Conservation (phyloP, 2,113 vertebrate species). For the Balaeniceps rex region DNA sequence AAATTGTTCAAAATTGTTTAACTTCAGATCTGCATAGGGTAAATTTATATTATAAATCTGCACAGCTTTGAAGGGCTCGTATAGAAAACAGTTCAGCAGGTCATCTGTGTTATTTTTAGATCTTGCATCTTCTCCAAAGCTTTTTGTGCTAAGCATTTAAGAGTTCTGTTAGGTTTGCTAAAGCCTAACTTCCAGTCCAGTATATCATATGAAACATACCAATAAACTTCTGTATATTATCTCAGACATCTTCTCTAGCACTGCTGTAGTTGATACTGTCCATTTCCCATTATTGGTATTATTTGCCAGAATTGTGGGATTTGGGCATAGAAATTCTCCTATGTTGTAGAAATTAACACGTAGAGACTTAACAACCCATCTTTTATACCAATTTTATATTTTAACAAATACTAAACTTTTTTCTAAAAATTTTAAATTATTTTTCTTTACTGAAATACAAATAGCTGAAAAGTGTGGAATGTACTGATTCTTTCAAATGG, state of each 20-base stretch:
- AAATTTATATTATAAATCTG: neutral
- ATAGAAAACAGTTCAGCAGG: neutral
- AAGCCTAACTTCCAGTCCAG: neutral
- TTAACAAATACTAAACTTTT: neutral
- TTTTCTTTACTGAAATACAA: neutral
- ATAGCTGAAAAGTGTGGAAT: neutral
- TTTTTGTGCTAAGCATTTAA: neutral
- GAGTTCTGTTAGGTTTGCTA: neutral
- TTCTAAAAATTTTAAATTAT: neutral
- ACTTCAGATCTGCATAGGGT: neutral
- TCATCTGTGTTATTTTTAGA: neutral
- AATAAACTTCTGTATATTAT: neutral
- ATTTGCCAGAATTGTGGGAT: neutral
- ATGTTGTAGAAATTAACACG: neutral
- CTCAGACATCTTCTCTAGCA: neutral
- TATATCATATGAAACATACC: neutral
- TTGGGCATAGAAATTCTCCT: neutral
- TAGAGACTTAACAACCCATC: neutral
- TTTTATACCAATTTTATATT: neutral
- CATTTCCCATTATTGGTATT: neutral
- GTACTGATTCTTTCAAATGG: neutral
- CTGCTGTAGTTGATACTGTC: neutral
- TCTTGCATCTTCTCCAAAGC: neutral
- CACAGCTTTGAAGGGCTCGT: neutral
- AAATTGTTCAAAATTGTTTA: too few relatives aligned